phyloP scores from a whole-genome alignment of 2,888 invertebrate species.

The Mesorhabditis belari region DNA sequence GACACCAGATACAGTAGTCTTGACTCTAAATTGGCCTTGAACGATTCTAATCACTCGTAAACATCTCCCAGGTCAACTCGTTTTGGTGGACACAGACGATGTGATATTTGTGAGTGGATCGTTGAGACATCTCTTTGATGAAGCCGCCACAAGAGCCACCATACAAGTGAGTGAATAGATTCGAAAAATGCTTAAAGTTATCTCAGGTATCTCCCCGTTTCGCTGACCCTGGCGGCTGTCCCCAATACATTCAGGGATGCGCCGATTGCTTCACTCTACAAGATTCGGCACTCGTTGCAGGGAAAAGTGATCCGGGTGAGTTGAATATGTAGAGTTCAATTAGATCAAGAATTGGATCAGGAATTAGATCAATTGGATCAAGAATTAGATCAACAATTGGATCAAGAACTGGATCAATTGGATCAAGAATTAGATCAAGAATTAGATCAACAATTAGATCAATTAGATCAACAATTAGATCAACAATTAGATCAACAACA shows the following conservation, averaged over 20 bases:
- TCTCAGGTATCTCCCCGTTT: constrained; percentile 22
- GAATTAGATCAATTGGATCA: no score
- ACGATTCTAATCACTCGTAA: background rate
- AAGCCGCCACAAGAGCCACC: constrained; percentile 26
- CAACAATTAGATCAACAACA: no score
- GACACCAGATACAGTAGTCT: no score
- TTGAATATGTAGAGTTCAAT: no score
- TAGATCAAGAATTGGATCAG: no score
- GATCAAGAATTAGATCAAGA: no score
- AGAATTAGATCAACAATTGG: no score
- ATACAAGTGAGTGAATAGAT: constrained; percentile 10
- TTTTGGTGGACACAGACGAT: constrained; percentile 30
- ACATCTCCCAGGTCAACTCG: background rate
- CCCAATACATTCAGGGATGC: constrained; percentile 13
- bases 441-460: no score
- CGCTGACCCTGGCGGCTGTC: constrained; percentile 19
- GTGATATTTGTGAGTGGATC: constrained; percentile 30
- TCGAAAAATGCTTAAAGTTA: background rate
- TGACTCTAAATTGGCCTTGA: no score
- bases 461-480: no score
- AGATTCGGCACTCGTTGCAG: constrained; percentile 31
- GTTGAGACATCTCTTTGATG: constrained; percentile 24
- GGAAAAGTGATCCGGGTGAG: constrained; percentile 23
- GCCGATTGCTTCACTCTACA: constrained; percentile 22
- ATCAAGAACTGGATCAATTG: no score